Conservation (phyloP, 23 tunicate genomes). For the Diplosoma virens region DNA sequence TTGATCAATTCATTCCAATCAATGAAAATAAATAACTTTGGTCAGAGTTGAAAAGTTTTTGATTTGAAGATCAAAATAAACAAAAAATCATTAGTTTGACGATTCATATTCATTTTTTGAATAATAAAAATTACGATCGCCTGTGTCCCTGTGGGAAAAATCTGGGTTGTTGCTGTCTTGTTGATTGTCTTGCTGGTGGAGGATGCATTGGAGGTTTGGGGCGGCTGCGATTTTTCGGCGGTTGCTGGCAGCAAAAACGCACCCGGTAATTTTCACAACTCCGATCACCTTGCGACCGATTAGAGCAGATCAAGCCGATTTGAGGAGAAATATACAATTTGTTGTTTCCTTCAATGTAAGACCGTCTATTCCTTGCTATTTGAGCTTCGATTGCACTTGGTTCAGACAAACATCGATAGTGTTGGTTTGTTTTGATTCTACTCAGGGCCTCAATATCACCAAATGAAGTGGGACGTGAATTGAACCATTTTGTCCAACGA, state of each 20-base stretch:
- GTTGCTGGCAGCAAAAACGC: conserved; percentile 30
- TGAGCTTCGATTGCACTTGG: conserved; percentile 44
- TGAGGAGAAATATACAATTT: not conserved
- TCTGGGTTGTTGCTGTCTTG: not conserved
- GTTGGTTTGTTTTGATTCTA: not conserved
- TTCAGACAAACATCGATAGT: not conserved
- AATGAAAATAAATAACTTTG: too few species aligned
- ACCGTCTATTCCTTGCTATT: not conserved
- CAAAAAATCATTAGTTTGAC: too few species aligned
- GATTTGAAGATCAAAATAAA: too few species aligned
- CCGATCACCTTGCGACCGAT: not conserved
- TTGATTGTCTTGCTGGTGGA: not conserved
- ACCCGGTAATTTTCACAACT: conserved; percentile 11
- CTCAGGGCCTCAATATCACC: conserved; percentile 8
- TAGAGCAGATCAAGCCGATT: conserved; percentile 2
- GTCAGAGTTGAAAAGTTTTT: too few species aligned
- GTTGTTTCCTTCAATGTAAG: conserved; percentile 28
- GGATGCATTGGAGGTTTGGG: not conserved
- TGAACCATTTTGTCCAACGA: conserved; percentile 11
- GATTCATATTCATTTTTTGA: too few species aligned
- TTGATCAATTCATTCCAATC: too few species aligned
- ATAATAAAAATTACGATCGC: too few species aligned
- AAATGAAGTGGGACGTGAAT: not conserved
- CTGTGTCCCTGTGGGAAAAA: not conserved
- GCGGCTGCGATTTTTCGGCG: not conserved